These are phyloP conservation scores for Thinocorus orbignyianus DNA, from an alignment of 2,113 vertebrate species.

Conservation along the genomic window DNA sequence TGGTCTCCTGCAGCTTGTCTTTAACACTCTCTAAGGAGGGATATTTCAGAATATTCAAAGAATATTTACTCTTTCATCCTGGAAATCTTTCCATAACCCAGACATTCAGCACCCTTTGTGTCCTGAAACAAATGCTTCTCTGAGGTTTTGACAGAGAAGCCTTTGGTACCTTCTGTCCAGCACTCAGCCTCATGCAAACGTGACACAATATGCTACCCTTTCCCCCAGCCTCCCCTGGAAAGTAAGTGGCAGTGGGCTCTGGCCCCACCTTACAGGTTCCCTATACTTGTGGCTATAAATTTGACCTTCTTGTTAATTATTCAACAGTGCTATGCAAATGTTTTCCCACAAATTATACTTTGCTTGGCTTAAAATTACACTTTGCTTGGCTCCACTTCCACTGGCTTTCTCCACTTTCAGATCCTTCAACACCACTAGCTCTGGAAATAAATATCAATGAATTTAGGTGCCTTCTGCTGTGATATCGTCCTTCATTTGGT, in stretches of 20 bases:
- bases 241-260: not conserved
- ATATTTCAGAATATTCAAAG: conserved; percentile 38
- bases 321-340: not conserved
- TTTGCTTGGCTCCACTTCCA: not conserved
- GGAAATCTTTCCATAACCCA: not conserved
- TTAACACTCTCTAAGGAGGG: not conserved
- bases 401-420: not conserved
- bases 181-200: not conserved
- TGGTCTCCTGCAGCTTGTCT: conserved; percentile 53
- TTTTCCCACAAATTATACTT: not conserved
- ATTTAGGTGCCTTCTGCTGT: not conserved
- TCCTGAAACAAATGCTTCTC: not conserved
- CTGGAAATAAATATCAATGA: not conserved
- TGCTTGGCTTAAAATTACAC: not conserved
- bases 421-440: not conserved
- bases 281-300: not conserved
- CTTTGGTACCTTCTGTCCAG: not conserved
- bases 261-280: not conserved
- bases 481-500: not conserved
- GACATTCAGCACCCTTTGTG: not conserved
- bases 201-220: not conserved
- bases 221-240: not conserved
- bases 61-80: conserved; percentile 19
- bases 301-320: not conserved
- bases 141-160: not conserved